phyloP scores from a whole-genome alignment of 2,888 invertebrate genomes.

The Caradrina kadenii region DNA sequence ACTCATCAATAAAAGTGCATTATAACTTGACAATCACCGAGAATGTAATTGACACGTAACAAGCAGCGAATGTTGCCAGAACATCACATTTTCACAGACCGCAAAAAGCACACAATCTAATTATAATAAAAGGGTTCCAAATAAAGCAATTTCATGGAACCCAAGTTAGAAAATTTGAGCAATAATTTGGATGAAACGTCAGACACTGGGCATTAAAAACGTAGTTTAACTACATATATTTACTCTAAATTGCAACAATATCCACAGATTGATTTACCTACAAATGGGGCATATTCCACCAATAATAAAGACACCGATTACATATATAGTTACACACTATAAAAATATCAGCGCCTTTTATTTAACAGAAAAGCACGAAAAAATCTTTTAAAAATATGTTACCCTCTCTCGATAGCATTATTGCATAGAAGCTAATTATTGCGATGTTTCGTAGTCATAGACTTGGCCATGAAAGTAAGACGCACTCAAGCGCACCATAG shows the following conservation, averaged over 20 bases:
- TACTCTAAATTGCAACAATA: slow-evolving; percentile 60
- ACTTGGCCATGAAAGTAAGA: slow-evolving; percentile 18
- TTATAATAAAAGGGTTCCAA: slow-evolving; percentile 45
- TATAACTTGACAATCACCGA: slow-evolving; percentile 26
- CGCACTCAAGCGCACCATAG: slow-evolving; percentile 6
- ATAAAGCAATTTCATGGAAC: slow-evolving; percentile 35
- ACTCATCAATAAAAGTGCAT: slow-evolving; percentile 17
- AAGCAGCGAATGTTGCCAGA: slow-evolving; percentile 43
- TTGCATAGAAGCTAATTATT: slow-evolving; percentile 54
- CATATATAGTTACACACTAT: slow-evolving; percentile 29
- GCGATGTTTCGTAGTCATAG: slow-evolving; percentile 31
- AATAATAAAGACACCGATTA: slow-evolving; percentile 42
- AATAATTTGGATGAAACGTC: slow-evolving; percentile 65
- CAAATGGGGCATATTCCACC: slow-evolving; percentile 32
- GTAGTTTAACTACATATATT: slow-evolving; percentile 69
- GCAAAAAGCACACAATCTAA: slow-evolving; percentile 72
- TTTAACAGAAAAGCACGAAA: slow-evolving; percentile 24
- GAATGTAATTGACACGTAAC: slow-evolving; percentile 56
- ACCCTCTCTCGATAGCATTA: slow-evolving; percentile 24
- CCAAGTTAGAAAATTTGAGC: slow-evolving; percentile 64
- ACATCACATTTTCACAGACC: slow-evolving; percentile 39
- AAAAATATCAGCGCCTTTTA: slow-evolving; percentile 40
- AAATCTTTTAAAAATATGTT: slow-evolving; percentile 43
- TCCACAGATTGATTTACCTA: slow-evolving; percentile 39
- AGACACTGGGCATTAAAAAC: slow-evolving; percentile 67